Base-by-base conservation (phyloP, 2,888 invertebrate genomes). In the Sphaerophoria taeniata region DNA sequence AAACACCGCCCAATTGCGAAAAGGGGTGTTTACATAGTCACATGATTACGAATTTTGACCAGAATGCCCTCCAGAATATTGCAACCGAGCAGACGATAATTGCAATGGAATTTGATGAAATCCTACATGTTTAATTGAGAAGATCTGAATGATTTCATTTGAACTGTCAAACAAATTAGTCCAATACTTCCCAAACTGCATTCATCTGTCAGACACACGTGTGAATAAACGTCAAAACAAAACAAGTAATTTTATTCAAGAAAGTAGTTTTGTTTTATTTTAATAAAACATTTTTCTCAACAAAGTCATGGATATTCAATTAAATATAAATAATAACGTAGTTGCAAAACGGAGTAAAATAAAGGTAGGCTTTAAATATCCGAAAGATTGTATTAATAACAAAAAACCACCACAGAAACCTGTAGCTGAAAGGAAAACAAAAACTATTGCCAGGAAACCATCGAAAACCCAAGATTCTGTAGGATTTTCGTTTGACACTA, bases 401-500 rank as follows among this genome's bases (percentile, higher is more conserved):
- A 0, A 11, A 60, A 43, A 39, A 24, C 9, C 9, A 11, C 34
- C 2, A 43, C 7, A 85, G 85, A 72, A 45, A 45, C 7, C 56
- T 61, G 39, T 61, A 0, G 53, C 61, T 24, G 73, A 16, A 31
- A 53, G 43, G 47, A 67, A 9, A 33, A 39, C 75, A 0, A 80
- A 72, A 49, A 4, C 33, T 2, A 6, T 65, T 2, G 45, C 33
- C 1, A 87, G 75, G 47, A 72, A 39, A 36, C 75, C 77, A 55
- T 56, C 81, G 7, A 14, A 73, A 49, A 24, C 9, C 0, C 58
- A 12, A 43, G n/a, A 61, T 61, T n/a, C 87, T 6, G 73, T 78
- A 39, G 90, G 88, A 4, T 90, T 90, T 81, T 78, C 89, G 0
- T 90, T 91, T 87, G 87, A 89, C 70, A 90, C 90, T 61, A 89